Evolutionary conservation across 2,113 vertebrate genomes (phyloP).

Genomic region (Hippocampus barbouri): DNA sequence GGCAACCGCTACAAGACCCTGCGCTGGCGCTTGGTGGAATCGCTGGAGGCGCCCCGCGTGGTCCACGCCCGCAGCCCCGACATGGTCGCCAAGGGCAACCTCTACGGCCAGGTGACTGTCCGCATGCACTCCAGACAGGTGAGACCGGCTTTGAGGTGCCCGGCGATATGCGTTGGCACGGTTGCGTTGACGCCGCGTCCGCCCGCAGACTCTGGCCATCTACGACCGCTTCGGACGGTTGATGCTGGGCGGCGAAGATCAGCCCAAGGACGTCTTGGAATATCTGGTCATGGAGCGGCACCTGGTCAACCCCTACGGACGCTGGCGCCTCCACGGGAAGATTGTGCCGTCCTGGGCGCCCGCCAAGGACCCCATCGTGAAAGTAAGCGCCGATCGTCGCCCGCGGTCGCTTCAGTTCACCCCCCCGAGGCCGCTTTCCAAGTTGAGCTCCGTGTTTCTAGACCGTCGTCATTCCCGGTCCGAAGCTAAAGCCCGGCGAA

Average conservation of each 20-base stretch:
- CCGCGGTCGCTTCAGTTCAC: not conserved
- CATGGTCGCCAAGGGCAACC: slow-evolving; percentile 77
- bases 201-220: slow-evolving; percentile 80
- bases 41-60: slow-evolving; percentile 81
- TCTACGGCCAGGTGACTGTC: slow-evolving; percentile 89
- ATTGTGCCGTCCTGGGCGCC: slow-evolving; percentile 77
- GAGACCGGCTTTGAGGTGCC: not conserved
- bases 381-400: slow-evolving; percentile 69
- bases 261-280: slow-evolving; percentile 86
- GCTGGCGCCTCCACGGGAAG: slow-evolving; percentile 74
- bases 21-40: slow-evolving; percentile 84
- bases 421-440: no score
- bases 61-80: slow-evolving; percentile 83
- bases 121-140: slow-evolving; percentile 92
- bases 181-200: not conserved
- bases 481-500: slow-evolving; percentile 69
- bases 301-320: slow-evolving; percentile 76
- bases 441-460: slow-evolving; percentile 52
- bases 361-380: slow-evolving; percentile 83
- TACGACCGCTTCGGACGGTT: slow-evolving; percentile 93
- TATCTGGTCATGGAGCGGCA: slow-evolving; percentile 90
- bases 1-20: slow-evolving; percentile 86
- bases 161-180: not conserved
- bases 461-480: slow-evolving; percentile 87
- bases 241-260: slow-evolving; percentile 84